phyloP scores from a whole-genome alignment of 2,797 vertebrate genomes.

The Periparus ater region DNA sequence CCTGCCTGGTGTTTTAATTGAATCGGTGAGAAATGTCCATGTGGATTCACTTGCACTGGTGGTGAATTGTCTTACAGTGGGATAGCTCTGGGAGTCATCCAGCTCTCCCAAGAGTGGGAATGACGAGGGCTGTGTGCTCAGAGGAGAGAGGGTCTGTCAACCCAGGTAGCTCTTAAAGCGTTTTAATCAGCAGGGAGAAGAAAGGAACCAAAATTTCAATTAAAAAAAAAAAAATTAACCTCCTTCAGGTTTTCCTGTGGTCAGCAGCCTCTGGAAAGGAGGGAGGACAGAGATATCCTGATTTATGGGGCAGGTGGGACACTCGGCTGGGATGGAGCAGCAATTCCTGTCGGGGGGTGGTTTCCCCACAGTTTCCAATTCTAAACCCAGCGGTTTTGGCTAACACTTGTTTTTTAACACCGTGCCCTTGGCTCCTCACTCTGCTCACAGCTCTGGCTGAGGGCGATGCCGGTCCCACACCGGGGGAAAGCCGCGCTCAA shows the following conservation, averaged over 20 bases:
- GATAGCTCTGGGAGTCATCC: neutral
- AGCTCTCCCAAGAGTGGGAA: neutral
- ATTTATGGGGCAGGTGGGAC: rapidly evolving
- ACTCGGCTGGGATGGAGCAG: neutral
- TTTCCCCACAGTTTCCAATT: rapidly evolving
- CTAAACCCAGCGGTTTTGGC: neutral
- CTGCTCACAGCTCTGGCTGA: neutral
- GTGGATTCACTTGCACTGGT: neutral
- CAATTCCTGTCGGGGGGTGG: rapidly evolving
- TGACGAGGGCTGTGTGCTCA: rapidly evolving
- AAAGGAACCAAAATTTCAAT: neutral
- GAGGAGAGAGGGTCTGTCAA: neutral
- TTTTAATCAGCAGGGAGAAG: neutral
- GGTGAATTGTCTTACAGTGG: neutral
- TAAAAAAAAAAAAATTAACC: rapidly evolving
- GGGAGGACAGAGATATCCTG: neutral
- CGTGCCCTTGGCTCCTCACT: rapidly evolving
- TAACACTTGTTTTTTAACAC: neutral
- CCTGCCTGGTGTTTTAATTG: neutral
- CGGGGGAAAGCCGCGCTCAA: rapidly evolving
- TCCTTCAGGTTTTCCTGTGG: neutral
- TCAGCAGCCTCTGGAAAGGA: neutral
- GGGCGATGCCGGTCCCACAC: neutral
- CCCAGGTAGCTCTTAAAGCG: neutral
- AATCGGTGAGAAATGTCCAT: neutral